A percentile compares a stretch with the other conserved stretches of the same genome.
phyloP scores from a whole-genome alignment of 2,113 vertebrate species.

The Podocnemis expansa region DNA sequence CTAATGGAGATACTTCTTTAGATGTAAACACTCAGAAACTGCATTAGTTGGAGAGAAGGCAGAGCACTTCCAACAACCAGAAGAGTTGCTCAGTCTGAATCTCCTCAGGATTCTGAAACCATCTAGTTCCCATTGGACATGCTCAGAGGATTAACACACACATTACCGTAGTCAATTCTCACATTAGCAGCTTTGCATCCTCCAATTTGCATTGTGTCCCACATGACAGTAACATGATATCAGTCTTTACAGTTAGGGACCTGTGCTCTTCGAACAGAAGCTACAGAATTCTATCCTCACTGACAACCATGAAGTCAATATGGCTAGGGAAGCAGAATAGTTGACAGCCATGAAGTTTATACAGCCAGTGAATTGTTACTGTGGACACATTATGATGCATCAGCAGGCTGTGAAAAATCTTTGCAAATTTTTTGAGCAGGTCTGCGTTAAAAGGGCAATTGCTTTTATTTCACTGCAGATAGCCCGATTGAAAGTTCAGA shows the following conservation, averaged over 20 bases:
- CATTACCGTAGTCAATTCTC: slow-evolving; percentile 47
- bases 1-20: neutral
- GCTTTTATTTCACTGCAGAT: slow-evolving; percentile 43
- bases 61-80: neutral
- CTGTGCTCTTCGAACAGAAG: slow-evolving; percentile 43
- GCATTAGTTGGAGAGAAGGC: neutral
- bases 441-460: slow-evolving; percentile 61
- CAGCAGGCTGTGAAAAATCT: slow-evolving; percentile 65
- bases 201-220: slow-evolving; percentile 55
- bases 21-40: accelerated
- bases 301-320: slow-evolving; percentile 74
- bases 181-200: slow-evolving; percentile 45
- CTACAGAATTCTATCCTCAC: slow-evolving; percentile 57
- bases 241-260: slow-evolving; percentile 38
- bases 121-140: neutral
- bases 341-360: slow-evolving; percentile 75
- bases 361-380: slow-evolving; percentile 66
- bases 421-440: slow-evolving; percentile 31
- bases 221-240: slow-evolving; percentile 4
- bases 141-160: slow-evolving; percentile 21
- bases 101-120: neutral
- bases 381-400: slow-evolving; percentile 63
- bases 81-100: neutral
- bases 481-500: slow-evolving; percentile 51
- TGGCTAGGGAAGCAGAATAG: slow-evolving; percentile 55